Percentiles rank a stretch among this genome's conserved stretches.
Conservation (phyloP, 2,888 invertebrate genomes). For the Diaperis boleti region DNA sequence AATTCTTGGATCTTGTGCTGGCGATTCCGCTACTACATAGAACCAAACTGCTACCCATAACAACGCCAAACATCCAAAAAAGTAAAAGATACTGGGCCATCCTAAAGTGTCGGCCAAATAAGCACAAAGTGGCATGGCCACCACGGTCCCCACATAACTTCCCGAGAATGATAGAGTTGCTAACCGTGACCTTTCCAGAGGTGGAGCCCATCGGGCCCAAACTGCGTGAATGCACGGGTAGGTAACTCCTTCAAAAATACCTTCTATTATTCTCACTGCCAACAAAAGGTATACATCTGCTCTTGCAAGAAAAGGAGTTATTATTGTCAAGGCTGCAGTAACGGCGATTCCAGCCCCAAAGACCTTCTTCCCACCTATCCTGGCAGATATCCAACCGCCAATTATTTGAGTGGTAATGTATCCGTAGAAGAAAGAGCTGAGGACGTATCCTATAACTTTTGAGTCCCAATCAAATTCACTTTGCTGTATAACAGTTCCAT, state of each 20-base stretch:
- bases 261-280: slow-evolving; percentile 70
- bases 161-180: slow-evolving; percentile 89
- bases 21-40: slow-evolving; percentile 78
- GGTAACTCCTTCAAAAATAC: slow-evolving; percentile 74
- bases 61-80: slow-evolving; percentile 74
- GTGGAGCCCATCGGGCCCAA: slow-evolving; percentile 88
- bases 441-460: slow-evolving; percentile 80
- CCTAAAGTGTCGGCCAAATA: slow-evolving; percentile 78
- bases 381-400: slow-evolving; percentile 86
- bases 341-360: slow-evolving; percentile 83
- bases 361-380: slow-evolving; percentile 87
- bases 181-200: slow-evolving; percentile 80
- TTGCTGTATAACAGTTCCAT: slow-evolving; percentile 74
- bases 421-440: slow-evolving; percentile 92
- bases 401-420: slow-evolving; percentile 87
- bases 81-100: slow-evolving; percentile 87
- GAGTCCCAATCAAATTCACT: slow-evolving; percentile 87
- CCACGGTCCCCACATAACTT: slow-evolving; percentile 86
- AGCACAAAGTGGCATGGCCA: slow-evolving; percentile 85
- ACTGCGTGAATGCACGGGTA: slow-evolving; percentile 87
- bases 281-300: slow-evolving; percentile 78
- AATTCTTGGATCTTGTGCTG: slow-evolving; percentile 81
- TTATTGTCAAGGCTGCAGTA: slow-evolving; percentile 82
- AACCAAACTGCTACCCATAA: slow-evolving; percentile 82
- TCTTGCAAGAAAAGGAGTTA: slow-evolving; percentile 84